Conservation (phyloP, 2,797 vertebrate species). For the Periparus ater region DNA sequence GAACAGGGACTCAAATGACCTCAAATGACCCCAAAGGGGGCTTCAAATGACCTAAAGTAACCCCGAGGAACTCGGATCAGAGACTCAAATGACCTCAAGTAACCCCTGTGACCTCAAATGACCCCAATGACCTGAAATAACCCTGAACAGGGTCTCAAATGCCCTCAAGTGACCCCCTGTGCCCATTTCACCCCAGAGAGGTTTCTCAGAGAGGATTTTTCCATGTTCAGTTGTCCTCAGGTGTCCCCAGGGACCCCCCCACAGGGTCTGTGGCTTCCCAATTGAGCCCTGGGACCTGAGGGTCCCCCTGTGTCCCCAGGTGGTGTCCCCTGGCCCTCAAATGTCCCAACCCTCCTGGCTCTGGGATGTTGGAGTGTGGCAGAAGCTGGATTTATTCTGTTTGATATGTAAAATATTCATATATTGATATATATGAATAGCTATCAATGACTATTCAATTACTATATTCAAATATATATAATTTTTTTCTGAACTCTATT, state of each 20-base stretch:
- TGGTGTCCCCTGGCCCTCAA: neutral
- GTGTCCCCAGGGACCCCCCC: fast-evolving
- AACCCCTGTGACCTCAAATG: neutral
- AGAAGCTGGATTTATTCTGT: fast-evolving
- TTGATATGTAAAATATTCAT: fast-evolving
- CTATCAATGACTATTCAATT: fast-evolving
- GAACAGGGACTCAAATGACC: neutral
- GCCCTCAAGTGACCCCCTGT: fast-evolving
- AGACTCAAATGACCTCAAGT: neutral
- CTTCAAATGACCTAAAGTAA: neutral
- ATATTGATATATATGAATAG: fast-evolving
- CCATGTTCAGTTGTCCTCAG: fast-evolving
- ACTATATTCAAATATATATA: fast-evolving
- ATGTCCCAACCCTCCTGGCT: neutral
- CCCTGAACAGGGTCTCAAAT: fast-evolving
- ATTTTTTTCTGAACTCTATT: neutral
- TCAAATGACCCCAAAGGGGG: neutral
- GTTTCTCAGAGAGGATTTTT: fast-evolving
- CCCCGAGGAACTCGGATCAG: no score
- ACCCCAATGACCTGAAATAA: fast-evolving
- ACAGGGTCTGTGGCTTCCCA: fast-evolving
- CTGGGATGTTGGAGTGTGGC: neutral
- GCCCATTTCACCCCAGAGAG: no score
- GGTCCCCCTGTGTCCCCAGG: neutral
- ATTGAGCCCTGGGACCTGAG: fast-evolving